These are phyloP conservation scores for Urophycis tenuis DNA, from an alignment of 2,797 vertebrate species.

Conservation along the genomic window DNA sequence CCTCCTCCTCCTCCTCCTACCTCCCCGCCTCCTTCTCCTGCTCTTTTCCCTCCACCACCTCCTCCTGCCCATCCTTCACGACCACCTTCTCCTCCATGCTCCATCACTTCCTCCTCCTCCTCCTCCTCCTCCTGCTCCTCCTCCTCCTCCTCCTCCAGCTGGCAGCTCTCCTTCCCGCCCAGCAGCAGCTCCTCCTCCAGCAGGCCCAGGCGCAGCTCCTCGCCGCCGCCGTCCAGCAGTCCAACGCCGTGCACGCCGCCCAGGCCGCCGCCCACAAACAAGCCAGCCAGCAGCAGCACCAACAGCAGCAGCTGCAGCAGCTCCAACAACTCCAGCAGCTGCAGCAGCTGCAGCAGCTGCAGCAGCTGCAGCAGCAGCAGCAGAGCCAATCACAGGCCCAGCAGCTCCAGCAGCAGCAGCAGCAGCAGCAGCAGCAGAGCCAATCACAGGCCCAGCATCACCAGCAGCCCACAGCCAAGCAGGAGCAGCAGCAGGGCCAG, in stretches of 20 bases:
- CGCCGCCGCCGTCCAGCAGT: conserved; percentile 41
- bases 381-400: too few relatives aligned
- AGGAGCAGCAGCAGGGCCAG: conserved; percentile 52
- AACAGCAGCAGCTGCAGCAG: conserved; percentile 54
- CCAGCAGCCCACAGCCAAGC: conserved; percentile 38
- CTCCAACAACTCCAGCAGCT: conserved; percentile 44
- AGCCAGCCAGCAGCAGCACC: conserved; percentile 59
- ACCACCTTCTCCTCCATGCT: neutral
- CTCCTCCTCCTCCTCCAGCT: conserved; percentile 61
- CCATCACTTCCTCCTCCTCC: neutral
- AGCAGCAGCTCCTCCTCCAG: conserved; percentile 83
- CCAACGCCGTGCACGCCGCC: conserved; percentile 55
- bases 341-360: conserved; percentile 22
- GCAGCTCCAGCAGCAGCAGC: too few relatives aligned
- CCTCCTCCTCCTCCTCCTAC: too few relatives aligned
- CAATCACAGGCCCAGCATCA: conserved; percentile 41
- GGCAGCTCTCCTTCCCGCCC: conserved; percentile 82
- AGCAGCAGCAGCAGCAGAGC: conserved; percentile 36
- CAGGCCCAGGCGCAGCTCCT: conserved; percentile 76
- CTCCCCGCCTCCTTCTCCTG: neutral
- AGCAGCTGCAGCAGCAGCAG: too few relatives aligned
- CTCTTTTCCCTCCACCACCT: neutral
- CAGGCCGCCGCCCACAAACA: conserved; percentile 65
- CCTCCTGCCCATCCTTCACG: neutral
- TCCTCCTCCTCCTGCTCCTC: neutral